Evolutionary conservation across 2,113 vertebrate species (phyloP).

Genomic region (Phalacrocorax brasilianus): DNA sequence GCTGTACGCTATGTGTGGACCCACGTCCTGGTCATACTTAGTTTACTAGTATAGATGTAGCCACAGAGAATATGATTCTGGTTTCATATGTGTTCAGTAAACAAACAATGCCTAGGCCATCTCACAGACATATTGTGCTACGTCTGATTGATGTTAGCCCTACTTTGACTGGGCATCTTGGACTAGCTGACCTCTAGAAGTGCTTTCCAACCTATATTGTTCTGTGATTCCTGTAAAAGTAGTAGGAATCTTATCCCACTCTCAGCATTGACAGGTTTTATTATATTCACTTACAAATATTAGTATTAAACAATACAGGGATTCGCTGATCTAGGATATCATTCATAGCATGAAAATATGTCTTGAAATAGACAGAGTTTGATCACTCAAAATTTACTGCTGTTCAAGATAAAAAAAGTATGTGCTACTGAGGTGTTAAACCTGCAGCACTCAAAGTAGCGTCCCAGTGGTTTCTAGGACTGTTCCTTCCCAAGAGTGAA

Average conservation of each 20-base stretch:
- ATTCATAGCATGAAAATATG: neutral
- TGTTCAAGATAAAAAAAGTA: neutral
- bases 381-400: neutral
- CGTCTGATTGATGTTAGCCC: rapidly evolving
- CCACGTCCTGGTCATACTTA: neutral
- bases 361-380: neutral
- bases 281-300: neutral
- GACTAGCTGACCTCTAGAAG: neutral
- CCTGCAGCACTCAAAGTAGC: neutral
- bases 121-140: neutral
- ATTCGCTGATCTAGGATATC: neutral
- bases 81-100: neutral
- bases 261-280: neutral
- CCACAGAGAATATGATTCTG: neutral
- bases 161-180: neutral
- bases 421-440: neutral
- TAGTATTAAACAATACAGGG: neutral
- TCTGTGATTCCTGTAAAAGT: neutral
- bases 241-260: neutral
- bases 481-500: neutral
- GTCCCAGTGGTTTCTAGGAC: neutral
- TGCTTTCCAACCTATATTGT: neutral
- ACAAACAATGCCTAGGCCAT: neutral
- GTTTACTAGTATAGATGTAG: neutral
- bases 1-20: rapidly evolving